Base-by-base conservation (phyloP, 2,113 vertebrate species). In the Cygnus buccinator region DNA sequence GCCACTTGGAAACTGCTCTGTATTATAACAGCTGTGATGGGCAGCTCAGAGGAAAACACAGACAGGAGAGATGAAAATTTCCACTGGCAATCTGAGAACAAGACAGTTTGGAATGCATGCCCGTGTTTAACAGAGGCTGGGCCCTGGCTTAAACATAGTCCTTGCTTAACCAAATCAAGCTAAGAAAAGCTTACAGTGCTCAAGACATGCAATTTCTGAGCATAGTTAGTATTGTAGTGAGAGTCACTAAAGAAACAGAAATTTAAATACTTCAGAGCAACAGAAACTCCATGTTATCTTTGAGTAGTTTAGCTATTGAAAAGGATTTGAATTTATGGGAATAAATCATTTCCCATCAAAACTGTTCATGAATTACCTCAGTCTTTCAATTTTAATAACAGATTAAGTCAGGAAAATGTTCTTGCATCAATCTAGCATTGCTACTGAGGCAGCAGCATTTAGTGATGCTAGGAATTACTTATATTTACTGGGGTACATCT, bases 141-240 rank as follows among this genome's bases (percentile, higher is more conserved):
- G n/a, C 72, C 25, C 79, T 67, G 83, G 31, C 72, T 23, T 93
- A 96, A 95, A 94, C 63, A 92, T 75, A 92, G 90, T 41, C 79
- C 59, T 94, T 71, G 50, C 85, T 88, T 81, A 86, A 84, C 82
- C 95, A 86, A 66, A 75, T 6, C 50, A 46, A 20, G 88, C 95
- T 95, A 94, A 94, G 95, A 95, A 96, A 96, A 96, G 93, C 80
- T 78, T 89, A 76, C 0, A 73, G 68, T 71, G 79, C 83, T 80
- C 5, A 1, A 93, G 83, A 77, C 9, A 0, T 90, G 84, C 93
- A 95, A 84, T 95, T 97, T 87, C 55, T 46, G 37, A 83, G 88
- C 48, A 16, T 13, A 76, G 83, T 44, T 77, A 57, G 75, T 79
- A 52, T 15, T 86, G 86, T 55, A 81, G 76, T 14, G 50, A 86